These are phyloP conservation scores for Hoplias malabaricus DNA, from an alignment of 2,113 vertebrate species.

Conservation along the genomic window DNA sequence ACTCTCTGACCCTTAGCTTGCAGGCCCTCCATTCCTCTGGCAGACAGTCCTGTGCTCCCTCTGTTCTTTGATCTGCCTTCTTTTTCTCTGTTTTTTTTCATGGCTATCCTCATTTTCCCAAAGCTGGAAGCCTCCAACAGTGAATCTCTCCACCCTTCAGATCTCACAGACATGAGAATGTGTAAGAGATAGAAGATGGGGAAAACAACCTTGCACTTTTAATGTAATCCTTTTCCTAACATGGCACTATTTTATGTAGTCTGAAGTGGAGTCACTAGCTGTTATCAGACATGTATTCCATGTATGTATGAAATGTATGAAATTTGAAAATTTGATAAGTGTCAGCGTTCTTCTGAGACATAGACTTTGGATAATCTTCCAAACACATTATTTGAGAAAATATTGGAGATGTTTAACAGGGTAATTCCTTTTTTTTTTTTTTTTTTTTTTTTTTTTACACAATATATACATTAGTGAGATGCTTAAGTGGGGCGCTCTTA, in stretches of 20 bases:
- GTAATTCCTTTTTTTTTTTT: neutral
- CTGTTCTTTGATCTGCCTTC: slow-evolving; percentile 45
- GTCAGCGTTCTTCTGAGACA: slow-evolving; percentile 11
- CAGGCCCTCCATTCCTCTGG: slow-evolving; percentile 25
- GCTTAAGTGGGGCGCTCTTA: no score
- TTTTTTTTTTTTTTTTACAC: no score
- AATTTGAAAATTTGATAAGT: slow-evolving; percentile 44
- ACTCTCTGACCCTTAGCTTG: slow-evolving; percentile 8
- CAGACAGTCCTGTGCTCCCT: slow-evolving; percentile 30
- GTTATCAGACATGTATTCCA: slow-evolving; percentile 41
- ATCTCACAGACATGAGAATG: slow-evolving; percentile 31
- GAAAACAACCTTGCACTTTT: slow-evolving; percentile 27
- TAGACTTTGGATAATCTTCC: neutral
- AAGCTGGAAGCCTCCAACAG: slow-evolving; percentile 34
- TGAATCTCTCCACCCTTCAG: slow-evolving; percentile 28
- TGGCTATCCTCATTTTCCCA: slow-evolving; percentile 40
- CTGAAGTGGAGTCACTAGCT: slow-evolving; percentile 33
- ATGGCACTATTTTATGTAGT: slow-evolving; percentile 40
- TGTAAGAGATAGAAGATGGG: slow-evolving; percentile 38
- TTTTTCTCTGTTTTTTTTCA: slow-evolving; percentile 6
- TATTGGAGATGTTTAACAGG: neutral
- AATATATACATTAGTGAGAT: no score
- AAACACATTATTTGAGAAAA: slow-evolving; percentile 3
- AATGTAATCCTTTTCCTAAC: slow-evolving; percentile 29
- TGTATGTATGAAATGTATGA: no score